A percentile compares a stretch with the other conserved stretches of the same genome.
These are phyloP conservation scores for Cepphus grylle DNA, from an alignment of 2,113 vertebrate species.

Conservation along the genomic window DNA sequence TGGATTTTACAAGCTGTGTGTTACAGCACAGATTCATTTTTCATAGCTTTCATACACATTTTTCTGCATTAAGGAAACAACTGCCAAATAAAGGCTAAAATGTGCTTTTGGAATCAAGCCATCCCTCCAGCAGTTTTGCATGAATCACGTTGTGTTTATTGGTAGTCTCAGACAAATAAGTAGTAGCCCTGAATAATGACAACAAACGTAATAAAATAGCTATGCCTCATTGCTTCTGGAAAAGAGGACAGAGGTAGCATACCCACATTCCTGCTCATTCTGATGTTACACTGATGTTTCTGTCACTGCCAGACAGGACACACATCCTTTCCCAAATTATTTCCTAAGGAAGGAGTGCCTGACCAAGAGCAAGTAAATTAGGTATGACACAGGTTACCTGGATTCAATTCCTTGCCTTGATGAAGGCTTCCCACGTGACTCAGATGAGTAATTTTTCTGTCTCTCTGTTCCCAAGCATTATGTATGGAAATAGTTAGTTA, in stretches of 20 bases:
- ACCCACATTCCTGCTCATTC: not conserved
- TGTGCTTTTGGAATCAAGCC: conserved; percentile 17
- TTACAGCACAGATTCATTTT: conserved; percentile 52
- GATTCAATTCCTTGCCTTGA: not conserved
- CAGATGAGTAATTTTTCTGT: not conserved
- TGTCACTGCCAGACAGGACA: not conserved
- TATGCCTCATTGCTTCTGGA: not conserved
- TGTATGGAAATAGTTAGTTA: not conserved
- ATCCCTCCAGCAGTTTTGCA: not conserved
- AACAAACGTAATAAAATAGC: not conserved
- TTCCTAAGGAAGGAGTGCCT: not conserved
- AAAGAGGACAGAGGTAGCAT: not conserved
- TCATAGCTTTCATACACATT: conserved; percentile 44
- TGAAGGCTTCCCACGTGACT: not conserved
- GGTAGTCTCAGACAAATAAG: conserved; percentile 42
- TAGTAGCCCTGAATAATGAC: conserved; percentile 43
- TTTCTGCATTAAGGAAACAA: conserved; percentile 56
- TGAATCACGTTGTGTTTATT: conserved; percentile 22
- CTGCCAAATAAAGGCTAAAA: conserved; percentile 56
- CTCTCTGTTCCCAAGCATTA: not conserved
- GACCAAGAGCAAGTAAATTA: not conserved
- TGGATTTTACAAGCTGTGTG: conserved; percentile 37
- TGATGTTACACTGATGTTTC: not conserved
- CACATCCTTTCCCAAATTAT: not conserved
- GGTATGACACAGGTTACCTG: not conserved